Base-by-base conservation (phyloP, 2,888 invertebrate genomes). In the Lymantria dispar region DNA sequence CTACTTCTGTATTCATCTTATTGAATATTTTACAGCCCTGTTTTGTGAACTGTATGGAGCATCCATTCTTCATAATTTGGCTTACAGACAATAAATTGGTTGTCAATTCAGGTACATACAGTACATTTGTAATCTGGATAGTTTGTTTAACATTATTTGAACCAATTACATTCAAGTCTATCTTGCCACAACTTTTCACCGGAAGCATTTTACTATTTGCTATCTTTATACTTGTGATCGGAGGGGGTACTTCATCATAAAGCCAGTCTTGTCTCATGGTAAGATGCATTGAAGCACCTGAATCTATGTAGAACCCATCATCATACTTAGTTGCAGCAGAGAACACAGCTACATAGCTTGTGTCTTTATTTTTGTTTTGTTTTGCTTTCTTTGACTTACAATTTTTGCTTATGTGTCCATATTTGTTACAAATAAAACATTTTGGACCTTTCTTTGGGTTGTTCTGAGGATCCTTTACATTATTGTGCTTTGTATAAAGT, bases 351-450 rank as follows among this genome's bases (percentile, higher is more conserved):
- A 31, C 43, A 43, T 43, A 43, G 12, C 43, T 9, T 8, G 43
- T 33, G 31, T 43, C 31, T 12, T 43, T 43, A 43, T 31, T 43
- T 43, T 43, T n/a, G 5, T 43, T n/a, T n/a, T n/a, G n/a, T n/a
- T 43, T 13, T 12, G n/a, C 12, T 31, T 43, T 31, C 31, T 43
- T 43, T 30, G 12, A 43, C 43, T 12, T 30, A 12, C 31, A 43
- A 13, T 30, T 12, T 43, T 31, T 43, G 12, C 31, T 31, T 43
- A 43, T 15, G 37, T 52, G 52, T 0, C 50, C 43, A 43, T 52
- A 48, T 12, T 33, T 56, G 45, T 68, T 63, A 12, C 64, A 67
- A n/a, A 43, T 60, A 30, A 15, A 69, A 47, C 63, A 68, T 13
- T 64, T 29, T 1, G 60, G 68, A 0, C 62, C 60, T 38, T 57